Evolutionary conservation across 2,888 invertebrate species (phyloP), one percentile per base, ranked within the genome.

Genomic region (Andrena chrysosceles): DNA sequence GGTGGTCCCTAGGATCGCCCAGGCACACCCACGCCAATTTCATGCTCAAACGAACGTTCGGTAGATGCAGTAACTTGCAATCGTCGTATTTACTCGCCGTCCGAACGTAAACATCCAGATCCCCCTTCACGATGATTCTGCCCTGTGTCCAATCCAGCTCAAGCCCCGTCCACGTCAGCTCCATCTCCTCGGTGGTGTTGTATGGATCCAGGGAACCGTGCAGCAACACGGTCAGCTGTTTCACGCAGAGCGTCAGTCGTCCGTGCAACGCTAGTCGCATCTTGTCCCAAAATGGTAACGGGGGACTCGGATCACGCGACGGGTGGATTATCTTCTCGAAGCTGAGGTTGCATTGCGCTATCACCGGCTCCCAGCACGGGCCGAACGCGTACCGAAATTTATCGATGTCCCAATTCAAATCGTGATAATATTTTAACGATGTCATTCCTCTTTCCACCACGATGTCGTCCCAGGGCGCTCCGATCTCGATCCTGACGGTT

Each of bases 81-180:
- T 99, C 99, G 94, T 99, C 99, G 94, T 99, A 99, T 94, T 99
- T 99, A 81, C 99, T 99, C 0, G 99, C 99, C 0, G 99, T 99
- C 77, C 99, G 96, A 1, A 99, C 98, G 91, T 97, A 98, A 89
- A 99, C 98, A 94, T 99, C 98, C 80, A 99, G 94, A 92, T 99
- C 98, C 2, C 99, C 99, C 91, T 98, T 97, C 91, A 98, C 97
- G 68, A 98, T 96, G 77, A 98, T 97, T 94, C 97, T 98, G 0
- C 98, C 98, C 93, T 98, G 98, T 0, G 98, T 98, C 99, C 99
- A 99, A 91, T 99, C 99, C 92, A 99, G 96, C 48, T 97, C 97
- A 3, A 99, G 96, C 89, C 98, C 97, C 54, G 96, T 97, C 99
- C 99, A 99, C 0, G 98, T 98, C 85, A 99, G 95, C 94, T 99